A percentile compares a stretch with the other conserved stretches of the same genome.
Conservation (phyloP, 2,797 vertebrate genomes). For the Halcyon smyrnensis region DNA sequence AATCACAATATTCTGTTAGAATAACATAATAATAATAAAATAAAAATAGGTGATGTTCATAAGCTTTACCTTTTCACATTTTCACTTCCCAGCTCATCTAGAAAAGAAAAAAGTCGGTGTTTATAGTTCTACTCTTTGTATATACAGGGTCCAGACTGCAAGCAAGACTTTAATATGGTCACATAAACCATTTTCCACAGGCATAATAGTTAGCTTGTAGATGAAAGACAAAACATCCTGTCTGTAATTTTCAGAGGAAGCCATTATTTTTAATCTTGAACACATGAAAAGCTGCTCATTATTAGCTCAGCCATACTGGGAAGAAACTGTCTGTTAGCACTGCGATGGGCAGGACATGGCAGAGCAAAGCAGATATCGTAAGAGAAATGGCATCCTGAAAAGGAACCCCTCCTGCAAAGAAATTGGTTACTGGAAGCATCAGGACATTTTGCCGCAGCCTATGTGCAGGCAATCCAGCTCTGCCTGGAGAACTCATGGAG, state of each 20-base stretch:
- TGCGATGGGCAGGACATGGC: background rate
- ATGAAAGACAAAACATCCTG: background rate
- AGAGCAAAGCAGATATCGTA: background rate
- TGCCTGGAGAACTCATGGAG: background rate
- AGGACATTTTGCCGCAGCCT: background rate
- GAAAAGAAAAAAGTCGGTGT: constrained; percentile 61
- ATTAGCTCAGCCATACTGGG: background rate
- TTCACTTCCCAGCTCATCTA: constrained; percentile 78
- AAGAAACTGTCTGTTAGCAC: background rate
- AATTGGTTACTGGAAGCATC: background rate
- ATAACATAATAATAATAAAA: background rate
- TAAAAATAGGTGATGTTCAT: background rate
- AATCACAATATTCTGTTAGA: background rate
- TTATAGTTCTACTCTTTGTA: background rate
- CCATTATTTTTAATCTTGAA: background rate
- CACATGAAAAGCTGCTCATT: background rate
- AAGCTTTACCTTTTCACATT: constrained; percentile 81
- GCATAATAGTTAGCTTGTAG: background rate
- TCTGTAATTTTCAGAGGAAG: background rate
- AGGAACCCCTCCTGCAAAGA: background rate
- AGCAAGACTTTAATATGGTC: background rate
- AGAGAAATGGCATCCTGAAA: background rate
- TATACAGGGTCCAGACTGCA: background rate
- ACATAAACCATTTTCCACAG: background rate
- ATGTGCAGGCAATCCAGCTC: background rate